phyloP scores from a whole-genome alignment of 1,140 invertebrate genomes.

The Mycetomoellerius zeteki region DNA sequence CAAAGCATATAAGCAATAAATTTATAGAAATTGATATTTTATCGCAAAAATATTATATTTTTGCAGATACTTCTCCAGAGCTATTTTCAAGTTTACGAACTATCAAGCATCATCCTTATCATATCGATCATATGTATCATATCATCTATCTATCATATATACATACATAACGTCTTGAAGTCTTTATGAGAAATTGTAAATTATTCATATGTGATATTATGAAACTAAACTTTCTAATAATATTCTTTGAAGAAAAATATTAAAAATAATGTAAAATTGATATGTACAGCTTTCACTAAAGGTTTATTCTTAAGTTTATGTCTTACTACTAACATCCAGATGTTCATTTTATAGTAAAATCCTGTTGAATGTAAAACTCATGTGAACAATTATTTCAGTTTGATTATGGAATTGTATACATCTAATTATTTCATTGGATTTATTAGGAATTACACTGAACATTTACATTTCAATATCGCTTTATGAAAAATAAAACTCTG shows the following conservation, averaged over 20 bases:
- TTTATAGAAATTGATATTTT: constrained; percentile 21
- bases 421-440: not conserved
- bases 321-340: not conserved
- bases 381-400: not conserved
- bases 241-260: not conserved
- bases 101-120: not conserved
- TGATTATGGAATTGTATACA: not conserved
- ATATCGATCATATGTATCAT: not conserved
- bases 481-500: not conserved
- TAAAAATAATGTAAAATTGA: not conserved
- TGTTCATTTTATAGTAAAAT: not conserved
- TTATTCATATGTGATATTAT: not conserved
- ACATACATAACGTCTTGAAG: not conserved
- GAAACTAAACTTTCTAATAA: not conserved
- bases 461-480: not conserved
- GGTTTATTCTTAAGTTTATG: not conserved
- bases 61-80: not conserved
- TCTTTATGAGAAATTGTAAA: not conserved
- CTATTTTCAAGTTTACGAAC: not conserved
- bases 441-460: not conserved
- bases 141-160: not conserved
- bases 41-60: not conserved
- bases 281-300: not conserved
- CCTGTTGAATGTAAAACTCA: constrained; percentile 1
- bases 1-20: not conserved